Evolutionary conservation across 2,888 invertebrate genomes (phyloP).

Genomic region (Rhimphoctona megacephalus): DNA sequence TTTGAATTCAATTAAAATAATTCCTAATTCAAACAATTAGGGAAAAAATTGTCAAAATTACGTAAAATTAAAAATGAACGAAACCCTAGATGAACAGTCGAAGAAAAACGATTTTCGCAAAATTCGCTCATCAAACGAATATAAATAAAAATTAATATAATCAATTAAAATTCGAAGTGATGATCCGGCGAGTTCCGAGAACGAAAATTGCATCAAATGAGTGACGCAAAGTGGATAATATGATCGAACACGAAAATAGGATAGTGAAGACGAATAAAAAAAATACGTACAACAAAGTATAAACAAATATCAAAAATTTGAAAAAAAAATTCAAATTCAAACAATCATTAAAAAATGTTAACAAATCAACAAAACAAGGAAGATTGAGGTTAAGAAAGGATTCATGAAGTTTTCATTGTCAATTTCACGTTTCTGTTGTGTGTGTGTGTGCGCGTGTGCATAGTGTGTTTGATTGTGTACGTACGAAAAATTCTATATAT

Average conservation of each 20-base stretch:
- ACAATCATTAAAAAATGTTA: neutral
- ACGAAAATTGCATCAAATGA: conserved; percentile 31
- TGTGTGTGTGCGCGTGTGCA: too few relatives aligned
- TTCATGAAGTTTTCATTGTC: neutral
- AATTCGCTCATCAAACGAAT: neutral
- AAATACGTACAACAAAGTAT: neutral
- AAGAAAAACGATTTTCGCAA: neutral
- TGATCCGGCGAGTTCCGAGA: conserved; percentile 22
- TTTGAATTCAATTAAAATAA: neutral
- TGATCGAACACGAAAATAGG: neutral
- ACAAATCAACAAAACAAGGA: neutral
- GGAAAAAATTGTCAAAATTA: neutral
- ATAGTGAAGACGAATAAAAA: neutral
- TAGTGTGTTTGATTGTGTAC: too few relatives aligned
- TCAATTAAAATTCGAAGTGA: conserved; percentile 13
- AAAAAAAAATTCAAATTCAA: neutral
- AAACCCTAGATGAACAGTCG: neutral
- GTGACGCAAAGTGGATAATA: conserved; percentile 22
- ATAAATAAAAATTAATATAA: neutral
- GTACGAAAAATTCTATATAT: conserved; percentile 1
- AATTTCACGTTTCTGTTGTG: neutral
- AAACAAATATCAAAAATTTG: neutral
- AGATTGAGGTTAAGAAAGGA: conserved; percentile 2
- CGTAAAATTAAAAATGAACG: neutral
- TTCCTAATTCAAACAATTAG: neutral